These are phyloP conservation scores for Globicephala melas DNA, from an alignment of 2,113 vertebrate genomes.

Conservation along the genomic window DNA sequence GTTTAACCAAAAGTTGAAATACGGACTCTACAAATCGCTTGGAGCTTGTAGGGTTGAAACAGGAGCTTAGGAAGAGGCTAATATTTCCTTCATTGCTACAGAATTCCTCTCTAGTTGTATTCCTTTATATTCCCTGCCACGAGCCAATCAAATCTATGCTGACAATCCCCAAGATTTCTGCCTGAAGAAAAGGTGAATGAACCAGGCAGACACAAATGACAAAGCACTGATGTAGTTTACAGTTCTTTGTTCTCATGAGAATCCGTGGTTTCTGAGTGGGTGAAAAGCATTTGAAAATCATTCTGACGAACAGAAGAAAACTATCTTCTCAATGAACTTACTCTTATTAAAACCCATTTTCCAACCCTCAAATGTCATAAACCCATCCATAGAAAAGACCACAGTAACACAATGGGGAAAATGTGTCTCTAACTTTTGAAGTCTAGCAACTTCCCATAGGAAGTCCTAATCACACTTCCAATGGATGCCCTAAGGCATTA, in stretches of 20 bases:
- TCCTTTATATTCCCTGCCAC: not conserved
- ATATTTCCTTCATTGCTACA: not conserved
- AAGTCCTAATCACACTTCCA: not conserved
- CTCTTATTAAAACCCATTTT: not conserved
- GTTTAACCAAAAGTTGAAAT: not conserved
- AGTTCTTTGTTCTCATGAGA: not conserved
- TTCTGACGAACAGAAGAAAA: not conserved
- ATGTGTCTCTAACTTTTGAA: not conserved
- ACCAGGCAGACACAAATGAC: not conserved
- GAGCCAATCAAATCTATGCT: not conserved
- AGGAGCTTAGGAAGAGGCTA: not conserved
- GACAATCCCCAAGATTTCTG: not conserved
- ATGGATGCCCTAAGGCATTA: not conserved
- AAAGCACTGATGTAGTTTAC: not conserved
- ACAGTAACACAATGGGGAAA: not conserved
- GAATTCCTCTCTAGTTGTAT: not conserved
- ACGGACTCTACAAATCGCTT: not conserved
- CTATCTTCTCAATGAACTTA: not conserved
- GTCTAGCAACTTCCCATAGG: not conserved
- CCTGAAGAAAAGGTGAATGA: not conserved
- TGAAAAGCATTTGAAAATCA: not conserved
- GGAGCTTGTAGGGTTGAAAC: not conserved
- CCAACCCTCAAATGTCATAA: not conserved
- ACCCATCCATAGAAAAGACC: not conserved
- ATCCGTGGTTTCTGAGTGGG: not conserved